A percentile compares a stretch with the other conserved stretches of the same genome.
phyloP scores from a whole-genome alignment of 2,113 vertebrate genomes.

The Serinus canaria region DNA sequence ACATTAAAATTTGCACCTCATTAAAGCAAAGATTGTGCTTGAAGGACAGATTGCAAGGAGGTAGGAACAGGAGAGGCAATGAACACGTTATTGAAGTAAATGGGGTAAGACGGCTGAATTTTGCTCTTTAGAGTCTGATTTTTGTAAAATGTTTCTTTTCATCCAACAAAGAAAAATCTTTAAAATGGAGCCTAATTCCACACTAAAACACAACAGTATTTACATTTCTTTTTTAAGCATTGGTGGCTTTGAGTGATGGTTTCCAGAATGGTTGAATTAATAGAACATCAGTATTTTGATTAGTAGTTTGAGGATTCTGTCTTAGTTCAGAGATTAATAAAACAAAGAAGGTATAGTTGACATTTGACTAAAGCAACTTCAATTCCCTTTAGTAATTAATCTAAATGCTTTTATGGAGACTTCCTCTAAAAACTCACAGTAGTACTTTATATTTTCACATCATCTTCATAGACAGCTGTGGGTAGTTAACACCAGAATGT shows the following conservation, averaged over 20 bases:
- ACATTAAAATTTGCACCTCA: slow-evolving; percentile 31
- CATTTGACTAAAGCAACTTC: neutral
- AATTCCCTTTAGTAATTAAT: neutral
- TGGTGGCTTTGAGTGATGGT: neutral
- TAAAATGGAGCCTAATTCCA: neutral
- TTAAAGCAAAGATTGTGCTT: slow-evolving; percentile 28
- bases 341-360: neutral
- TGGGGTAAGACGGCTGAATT: neutral
- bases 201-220: neutral
- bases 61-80: neutral
- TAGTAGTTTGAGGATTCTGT: neutral
- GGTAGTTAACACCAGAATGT: neutral
- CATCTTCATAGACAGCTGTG: neutral
- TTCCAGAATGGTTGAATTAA: neutral
- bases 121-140: neutral
- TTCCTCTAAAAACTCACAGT: neutral
- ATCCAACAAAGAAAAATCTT: neutral
- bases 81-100: neutral
- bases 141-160: neutral
- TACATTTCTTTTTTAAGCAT: neutral
- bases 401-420: neutral
- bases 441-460: neutral
- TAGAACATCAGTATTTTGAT: neutral
- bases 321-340: neutral
- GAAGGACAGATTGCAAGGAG: neutral